A percentile compares a stretch with the other conserved stretches of the same genome.
phyloP scores from a whole-genome alignment of 2,797 vertebrate species.

The Gobionotothen gibberifrons region DNA sequence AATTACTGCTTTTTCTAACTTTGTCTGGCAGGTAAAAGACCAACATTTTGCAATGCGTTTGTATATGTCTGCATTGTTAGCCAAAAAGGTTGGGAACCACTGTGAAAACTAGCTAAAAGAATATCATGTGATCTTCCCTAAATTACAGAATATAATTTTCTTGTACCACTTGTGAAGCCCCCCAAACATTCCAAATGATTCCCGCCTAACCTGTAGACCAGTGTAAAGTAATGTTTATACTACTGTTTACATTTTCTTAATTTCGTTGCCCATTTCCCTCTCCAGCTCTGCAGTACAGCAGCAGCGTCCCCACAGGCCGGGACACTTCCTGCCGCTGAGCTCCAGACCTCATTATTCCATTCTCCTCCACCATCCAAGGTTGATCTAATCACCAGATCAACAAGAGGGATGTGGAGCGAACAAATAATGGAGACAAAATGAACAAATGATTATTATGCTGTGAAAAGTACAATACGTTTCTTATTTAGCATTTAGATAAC shows the following conservation, averaged over 20 bases:
- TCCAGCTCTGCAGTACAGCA: constrained; percentile 25
- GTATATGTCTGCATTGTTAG: background rate
- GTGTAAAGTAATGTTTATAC: constrained; percentile 29
- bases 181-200: constrained; percentile 8
- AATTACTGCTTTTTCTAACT: background rate
- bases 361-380: constrained; percentile 85
- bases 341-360: constrained; percentile 79
- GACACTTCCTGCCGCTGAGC: constrained; percentile 36
- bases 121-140: constrained; percentile 8
- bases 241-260: constrained; percentile 33
- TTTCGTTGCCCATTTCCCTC: constrained; percentile 42
- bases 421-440: constrained; percentile 96
- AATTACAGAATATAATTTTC: constrained; percentile 7
- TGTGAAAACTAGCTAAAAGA: constrained; percentile 8
- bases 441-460: constrained; percentile 99
- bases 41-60: too few species aligned
- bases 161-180: constrained; percentile 2
- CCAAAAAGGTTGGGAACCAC: background rate
- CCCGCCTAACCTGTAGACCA: constrained; percentile 19
- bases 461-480: constrained; percentile 99
- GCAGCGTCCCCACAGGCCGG: constrained; percentile 48
- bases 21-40: too few species aligned
- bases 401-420: constrained; percentile 92
- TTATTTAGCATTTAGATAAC: constrained; percentile 99
- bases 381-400: constrained; percentile 95